A percentile compares a stretch with the other conserved stretches of the same genome.
These are phyloP conservation scores for Deroptyus accipitrinus DNA, from an alignment of 2,113 vertebrate species.

Conservation along the genomic window DNA sequence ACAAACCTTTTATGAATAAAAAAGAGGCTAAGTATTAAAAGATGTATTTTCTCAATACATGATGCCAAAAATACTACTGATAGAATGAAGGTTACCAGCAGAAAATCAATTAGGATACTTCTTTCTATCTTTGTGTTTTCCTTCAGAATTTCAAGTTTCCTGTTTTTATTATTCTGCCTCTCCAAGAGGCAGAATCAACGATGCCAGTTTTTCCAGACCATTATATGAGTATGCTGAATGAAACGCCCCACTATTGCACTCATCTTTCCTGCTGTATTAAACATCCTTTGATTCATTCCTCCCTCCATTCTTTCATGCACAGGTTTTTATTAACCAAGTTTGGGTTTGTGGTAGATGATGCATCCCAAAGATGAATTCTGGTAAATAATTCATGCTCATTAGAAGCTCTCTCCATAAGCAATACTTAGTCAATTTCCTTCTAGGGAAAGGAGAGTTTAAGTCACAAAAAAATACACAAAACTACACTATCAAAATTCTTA, in stretches of 20 bases:
- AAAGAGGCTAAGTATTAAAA: not conserved
- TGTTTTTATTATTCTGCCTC: not conserved
- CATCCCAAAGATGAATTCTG: not conserved
- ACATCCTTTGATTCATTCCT: not conserved
- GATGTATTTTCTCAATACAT: not conserved
- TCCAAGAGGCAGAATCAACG: not conserved
- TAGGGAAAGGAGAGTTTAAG: not conserved
- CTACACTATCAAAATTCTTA: not conserved
- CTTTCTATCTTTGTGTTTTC: not conserved
- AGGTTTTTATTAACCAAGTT: conserved; percentile 1
- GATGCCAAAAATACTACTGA: not conserved
- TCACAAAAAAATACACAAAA: not conserved
- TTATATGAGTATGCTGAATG: not conserved
- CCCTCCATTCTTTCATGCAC: not conserved
- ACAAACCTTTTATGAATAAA: not conserved
- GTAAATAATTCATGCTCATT: conserved; percentile 16
- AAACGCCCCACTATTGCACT: not conserved
- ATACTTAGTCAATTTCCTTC: not conserved
- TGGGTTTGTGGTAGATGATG: not conserved
- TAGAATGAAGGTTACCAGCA: not conserved
- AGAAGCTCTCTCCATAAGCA: not conserved
- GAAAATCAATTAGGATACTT: not conserved
- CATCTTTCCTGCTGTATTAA: not conserved
- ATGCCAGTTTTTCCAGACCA: not conserved
- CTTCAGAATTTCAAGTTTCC: not conserved